Conservation (phyloP, 37 sponge, comb jelly and placozoan species). For the Amphimedon queenslandica region DNA sequence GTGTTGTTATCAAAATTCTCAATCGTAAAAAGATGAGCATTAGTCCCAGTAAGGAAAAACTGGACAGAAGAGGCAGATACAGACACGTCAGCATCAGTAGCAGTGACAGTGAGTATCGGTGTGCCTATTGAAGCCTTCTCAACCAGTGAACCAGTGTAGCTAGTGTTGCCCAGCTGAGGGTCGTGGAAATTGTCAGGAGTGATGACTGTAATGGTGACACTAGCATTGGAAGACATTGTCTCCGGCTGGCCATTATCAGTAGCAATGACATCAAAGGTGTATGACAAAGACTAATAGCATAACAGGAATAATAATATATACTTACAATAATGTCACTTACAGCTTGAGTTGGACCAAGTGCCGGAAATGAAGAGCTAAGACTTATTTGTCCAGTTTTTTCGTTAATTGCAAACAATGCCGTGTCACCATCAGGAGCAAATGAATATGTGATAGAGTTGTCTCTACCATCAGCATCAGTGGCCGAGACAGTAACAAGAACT, state of each 20-base stretch:
- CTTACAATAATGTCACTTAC: not conserved
- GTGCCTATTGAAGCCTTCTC: slow-evolving; percentile 28
- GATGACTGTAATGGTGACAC: slow-evolving; percentile 42
- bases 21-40: slow-evolving; percentile 25
- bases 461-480: slow-evolving; percentile 47
- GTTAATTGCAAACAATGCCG: not conserved
- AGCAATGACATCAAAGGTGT: slow-evolving; percentile 58
- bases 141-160: slow-evolving; percentile 25
- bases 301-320: not conserved
- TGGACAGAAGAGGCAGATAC: slow-evolving; percentile 39
- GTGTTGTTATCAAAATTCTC: slow-evolving; percentile 27
- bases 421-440: not conserved
- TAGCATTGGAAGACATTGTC: slow-evolving; percentile 14
- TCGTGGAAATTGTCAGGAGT: slow-evolving; percentile 59
- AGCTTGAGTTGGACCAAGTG: not conserved
- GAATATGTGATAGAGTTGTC: slow-evolving; percentile 42
- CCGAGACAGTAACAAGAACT: slow-evolving; percentile 27
- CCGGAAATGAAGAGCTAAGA: not conserved
- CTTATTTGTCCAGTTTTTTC: not conserved
- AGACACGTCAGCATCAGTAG: slow-evolving; percentile 42
- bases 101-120: slow-evolving; percentile 29
- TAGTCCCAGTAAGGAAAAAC: slow-evolving; percentile 14
- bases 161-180: slow-evolving; percentile 20
- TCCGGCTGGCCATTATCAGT: slow-evolving; percentile 61
- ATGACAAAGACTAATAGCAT: slow-evolving; percentile 14